Percentiles rank a stretch among this genome's conserved stretches.
Evolutionary conservation across 1,140 invertebrate genomes (phyloP).

Genomic region (Cylas formicarius): DNA sequence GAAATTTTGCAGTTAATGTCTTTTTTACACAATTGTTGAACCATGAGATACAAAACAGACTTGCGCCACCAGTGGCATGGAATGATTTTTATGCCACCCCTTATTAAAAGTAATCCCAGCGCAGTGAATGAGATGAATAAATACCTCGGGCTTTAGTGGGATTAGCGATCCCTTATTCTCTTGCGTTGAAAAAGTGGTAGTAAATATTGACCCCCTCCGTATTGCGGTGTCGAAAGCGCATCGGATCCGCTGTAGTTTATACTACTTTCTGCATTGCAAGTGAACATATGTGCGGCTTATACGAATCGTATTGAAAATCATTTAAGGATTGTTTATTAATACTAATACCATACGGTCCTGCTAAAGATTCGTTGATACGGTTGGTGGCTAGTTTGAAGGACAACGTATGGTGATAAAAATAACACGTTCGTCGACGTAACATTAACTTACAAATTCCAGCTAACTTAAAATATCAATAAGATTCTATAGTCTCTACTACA

Average conservation of each 20-base stretch:
- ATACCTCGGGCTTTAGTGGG: conserved; percentile 34
- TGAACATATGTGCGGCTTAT: conserved; percentile 44
- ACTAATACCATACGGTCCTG: too few relatives aligned
- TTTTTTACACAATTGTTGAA: not conserved
- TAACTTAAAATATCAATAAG: too few relatives aligned
- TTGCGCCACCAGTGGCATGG: conserved; percentile 17
- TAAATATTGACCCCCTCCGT: conserved; percentile 15
- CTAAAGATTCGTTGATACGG: too few relatives aligned
- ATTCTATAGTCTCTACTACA: too few relatives aligned
- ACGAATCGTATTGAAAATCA: conserved; percentile 42
- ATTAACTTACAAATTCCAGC: too few relatives aligned
- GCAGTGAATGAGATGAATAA: conserved; percentile 39
- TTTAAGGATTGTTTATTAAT: too few relatives aligned
- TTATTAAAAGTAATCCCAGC: conserved; percentile 35
- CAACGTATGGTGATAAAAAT: too few relatives aligned
- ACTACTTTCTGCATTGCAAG: conserved; percentile 32
- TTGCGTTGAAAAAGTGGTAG: conserved; percentile 24
- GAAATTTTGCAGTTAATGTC: not conserved
- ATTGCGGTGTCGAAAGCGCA: not conserved
- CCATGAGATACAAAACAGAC: not conserved
- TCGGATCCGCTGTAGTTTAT: conserved; percentile 15
- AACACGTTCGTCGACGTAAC: too few relatives aligned
- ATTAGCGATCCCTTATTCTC: conserved; percentile 36
- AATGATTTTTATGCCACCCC: conserved; percentile 27
- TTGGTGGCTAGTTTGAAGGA: too few relatives aligned